phyloP scores from a whole-genome alignment of 1,140 invertebrate genomes.

The Neodiprion lecontei region DNA sequence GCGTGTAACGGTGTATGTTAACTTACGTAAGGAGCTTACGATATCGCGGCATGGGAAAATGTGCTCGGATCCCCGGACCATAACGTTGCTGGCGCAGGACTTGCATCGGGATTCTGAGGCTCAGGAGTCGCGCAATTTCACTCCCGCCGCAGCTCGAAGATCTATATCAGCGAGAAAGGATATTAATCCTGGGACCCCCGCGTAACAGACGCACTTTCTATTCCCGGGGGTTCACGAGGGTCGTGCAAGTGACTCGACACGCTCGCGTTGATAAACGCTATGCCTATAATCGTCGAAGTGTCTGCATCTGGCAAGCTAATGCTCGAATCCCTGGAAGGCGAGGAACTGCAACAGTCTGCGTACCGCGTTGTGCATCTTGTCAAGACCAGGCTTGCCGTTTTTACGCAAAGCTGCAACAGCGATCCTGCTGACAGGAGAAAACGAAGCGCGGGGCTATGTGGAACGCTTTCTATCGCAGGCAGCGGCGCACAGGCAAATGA shows the following conservation, averaged over 20 bases:
- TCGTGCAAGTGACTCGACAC: background rate
- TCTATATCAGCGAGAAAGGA: background rate
- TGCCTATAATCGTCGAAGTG: too few species aligned
- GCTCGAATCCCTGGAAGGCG: too few species aligned
- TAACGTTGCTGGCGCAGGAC: background rate
- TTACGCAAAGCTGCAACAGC: too few species aligned
- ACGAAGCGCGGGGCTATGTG: background rate
- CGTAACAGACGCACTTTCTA: background rate
- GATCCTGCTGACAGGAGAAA: background rate
- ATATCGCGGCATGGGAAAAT: background rate
- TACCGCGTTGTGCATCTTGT: too few species aligned
- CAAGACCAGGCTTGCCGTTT: too few species aligned
- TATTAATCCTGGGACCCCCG: background rate
- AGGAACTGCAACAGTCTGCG: too few species aligned
- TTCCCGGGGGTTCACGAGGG: background rate
- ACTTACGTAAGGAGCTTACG: background rate
- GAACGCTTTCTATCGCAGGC: conserved; percentile 7
- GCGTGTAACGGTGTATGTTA: background rate
- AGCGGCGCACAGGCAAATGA: background rate
- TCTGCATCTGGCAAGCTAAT: too few species aligned
- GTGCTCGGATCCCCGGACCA: background rate
- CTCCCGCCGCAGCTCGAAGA: background rate
- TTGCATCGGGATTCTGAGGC: background rate
- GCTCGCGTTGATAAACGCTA: background rate
- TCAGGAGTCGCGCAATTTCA: background rate